Conservation (phyloP, 2,888 invertebrate species). For the Eupithecia tripunctaria region DNA sequence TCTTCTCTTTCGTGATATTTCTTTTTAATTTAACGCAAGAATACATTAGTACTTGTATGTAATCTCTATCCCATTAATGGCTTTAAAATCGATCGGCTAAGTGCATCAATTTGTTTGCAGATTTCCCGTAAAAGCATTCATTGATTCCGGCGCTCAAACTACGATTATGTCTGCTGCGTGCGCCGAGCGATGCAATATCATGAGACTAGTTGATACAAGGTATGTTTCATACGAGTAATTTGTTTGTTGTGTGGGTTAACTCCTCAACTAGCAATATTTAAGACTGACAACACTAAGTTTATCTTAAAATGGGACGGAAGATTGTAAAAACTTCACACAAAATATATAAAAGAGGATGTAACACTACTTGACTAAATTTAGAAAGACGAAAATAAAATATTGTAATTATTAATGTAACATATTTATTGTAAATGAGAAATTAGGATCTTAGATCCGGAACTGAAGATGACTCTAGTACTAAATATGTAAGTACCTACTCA, state of each 20-base stretch:
- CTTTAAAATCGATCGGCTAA: background rate
- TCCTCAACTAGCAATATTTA: too few relatives aligned
- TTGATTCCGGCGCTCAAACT: conserved; percentile 98
- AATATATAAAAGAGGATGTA: background rate
- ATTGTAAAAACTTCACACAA: too few relatives aligned
- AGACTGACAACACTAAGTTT: too few relatives aligned
- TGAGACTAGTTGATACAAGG: conserved; percentile 93
- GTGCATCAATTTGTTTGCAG: conserved; percentile 48
- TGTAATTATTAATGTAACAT: too few relatives aligned
- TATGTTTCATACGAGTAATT: conserved; percentile 52
- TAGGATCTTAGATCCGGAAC: too few relatives aligned
- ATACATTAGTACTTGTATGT: background rate
- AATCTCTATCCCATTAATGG: background rate
- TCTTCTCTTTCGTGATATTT: too few relatives aligned
- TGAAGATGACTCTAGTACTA: too few relatives aligned
- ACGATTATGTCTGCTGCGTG: conserved; percentile 99
- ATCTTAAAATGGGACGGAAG: too few relatives aligned
- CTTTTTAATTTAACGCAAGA: background rate
- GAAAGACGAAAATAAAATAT: background rate
- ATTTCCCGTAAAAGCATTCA: conserved; percentile 98
- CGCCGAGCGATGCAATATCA: conserved; percentile 96
- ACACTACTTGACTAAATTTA: background rate
- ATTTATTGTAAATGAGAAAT: too few relatives aligned
- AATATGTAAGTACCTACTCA: too few relatives aligned
- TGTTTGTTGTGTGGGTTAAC: too few relatives aligned